Evolutionary conservation across 2,113 vertebrate genomes (phyloP).

Genomic region (Progne subis): DNA sequence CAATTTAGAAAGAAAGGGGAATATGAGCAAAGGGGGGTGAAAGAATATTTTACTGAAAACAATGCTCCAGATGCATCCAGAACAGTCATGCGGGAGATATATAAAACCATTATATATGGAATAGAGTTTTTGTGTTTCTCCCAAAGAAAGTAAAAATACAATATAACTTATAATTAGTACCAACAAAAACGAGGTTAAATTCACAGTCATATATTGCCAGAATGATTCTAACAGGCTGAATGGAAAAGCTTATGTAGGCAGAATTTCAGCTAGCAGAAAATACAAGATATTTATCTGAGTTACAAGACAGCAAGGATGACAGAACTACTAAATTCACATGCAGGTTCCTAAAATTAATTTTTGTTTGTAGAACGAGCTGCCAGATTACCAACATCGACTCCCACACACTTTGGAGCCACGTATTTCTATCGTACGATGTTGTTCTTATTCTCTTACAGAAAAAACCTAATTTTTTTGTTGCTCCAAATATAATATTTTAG

Average conservation of each 20-base stretch:
- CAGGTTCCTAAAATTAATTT: slow-evolving; percentile 40
- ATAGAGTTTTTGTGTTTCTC: slow-evolving; percentile 5
- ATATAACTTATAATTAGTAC: slow-evolving; percentile 28
- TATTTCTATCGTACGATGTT: neutral
- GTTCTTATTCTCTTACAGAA: neutral
- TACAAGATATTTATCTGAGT: slow-evolving; percentile 8
- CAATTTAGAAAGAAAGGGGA: neutral
- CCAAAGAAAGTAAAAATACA: slow-evolving; percentile 47
- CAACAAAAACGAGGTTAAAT: slow-evolving; percentile 40
- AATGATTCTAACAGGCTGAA: slow-evolving; percentile 11
- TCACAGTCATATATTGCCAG: slow-evolving; percentile 15
- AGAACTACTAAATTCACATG: neutral
- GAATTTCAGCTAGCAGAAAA: slow-evolving; percentile 30
- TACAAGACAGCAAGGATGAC: neutral
- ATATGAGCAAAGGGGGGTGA: neutral
- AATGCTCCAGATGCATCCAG: slow-evolving; percentile 31
- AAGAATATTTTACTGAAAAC: slow-evolving; percentile 34
- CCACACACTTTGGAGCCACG: neutral
- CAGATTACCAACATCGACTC: neutral
- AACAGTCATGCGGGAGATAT: neutral
- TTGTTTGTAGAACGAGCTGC: neutral
- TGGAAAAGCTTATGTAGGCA: slow-evolving; percentile 27
- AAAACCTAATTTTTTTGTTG: neutral
- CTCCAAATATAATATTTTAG: neutral
- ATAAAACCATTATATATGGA: neutral